Evolutionary conservation across 1,140 invertebrate species (phyloP), one percentile per base, ranked within the genome.

Genomic region (Ephestia elutella): DNA sequence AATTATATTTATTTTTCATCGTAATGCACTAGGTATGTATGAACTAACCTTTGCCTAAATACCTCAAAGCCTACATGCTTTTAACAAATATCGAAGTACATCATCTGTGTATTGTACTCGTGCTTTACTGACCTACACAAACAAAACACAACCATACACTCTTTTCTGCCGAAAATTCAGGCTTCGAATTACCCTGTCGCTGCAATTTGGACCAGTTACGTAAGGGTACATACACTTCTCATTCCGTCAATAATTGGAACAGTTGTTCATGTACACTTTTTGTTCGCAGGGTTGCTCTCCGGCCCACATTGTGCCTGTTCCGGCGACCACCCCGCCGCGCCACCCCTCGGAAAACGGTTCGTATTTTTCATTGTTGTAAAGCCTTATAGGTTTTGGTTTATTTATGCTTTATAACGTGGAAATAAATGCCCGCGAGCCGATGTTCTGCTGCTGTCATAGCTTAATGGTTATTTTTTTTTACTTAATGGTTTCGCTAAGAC

Each of bases 281-380:
- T 82, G 80, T 78, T 64, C 78, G 66, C 84, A 87, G 84, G 71
- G 65, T 71, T 78, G 70, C 78, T 87, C 70, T 70, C 73, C 60
- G 76, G 74, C 72, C 72, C 70, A 74, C 79, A 79, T 78, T 86
- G 81, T 82, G 81, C 76, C 60, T 66, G 79, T 65, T 73, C 66
- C 62, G 65, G 50, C 60, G 51, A 63, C 69, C 64, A 20, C 51
- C 50, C 71, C 70, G 35, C 66, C 66, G 64, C 68, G 59, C 65
- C 71, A 48, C 75, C 71, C 78, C 49, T 75, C 78, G 66, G 74
- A 81, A 87, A 85, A 81, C 81, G 82, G 82, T 87, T 82, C 81
- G 84, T 87, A 87, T 87, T 86, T 87, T 86, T 87, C 84, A 84
- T 86, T 86, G 84, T 84, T 86, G 77, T 82, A 85, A 83, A 86